A percentile compares a stretch with the other conserved stretches of the same genome.
These are phyloP conservation scores for Onychostruthus taczanowskii DNA, from an alignment of 2,113 vertebrate genomes.

Conservation along the genomic window DNA sequence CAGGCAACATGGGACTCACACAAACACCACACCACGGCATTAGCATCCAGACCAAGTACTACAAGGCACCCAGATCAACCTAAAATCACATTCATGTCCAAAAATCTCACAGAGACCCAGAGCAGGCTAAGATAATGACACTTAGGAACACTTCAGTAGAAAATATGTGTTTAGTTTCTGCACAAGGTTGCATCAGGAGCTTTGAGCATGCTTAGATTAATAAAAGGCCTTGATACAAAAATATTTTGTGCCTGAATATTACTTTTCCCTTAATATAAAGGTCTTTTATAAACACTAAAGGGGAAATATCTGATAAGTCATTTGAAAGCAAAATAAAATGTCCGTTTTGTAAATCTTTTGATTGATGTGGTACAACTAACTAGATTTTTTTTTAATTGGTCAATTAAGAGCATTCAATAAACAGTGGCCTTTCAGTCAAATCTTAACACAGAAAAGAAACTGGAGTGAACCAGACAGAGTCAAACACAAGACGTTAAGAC, in stretches of 20 bases:
- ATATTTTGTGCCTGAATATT: background rate
- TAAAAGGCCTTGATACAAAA: background rate
- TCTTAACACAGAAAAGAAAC: background rate
- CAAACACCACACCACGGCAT: accelerated
- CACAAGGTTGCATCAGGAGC: background rate
- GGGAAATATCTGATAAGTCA: background rate
- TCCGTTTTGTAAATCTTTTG: constrained; percentile 28
- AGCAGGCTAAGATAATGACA: background rate
- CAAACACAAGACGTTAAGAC: background rate
- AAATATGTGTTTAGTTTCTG: background rate
- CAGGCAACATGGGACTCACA: background rate
- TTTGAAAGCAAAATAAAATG: constrained; percentile 9
- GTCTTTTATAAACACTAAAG: background rate
- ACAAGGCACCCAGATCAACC: background rate
- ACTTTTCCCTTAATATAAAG: background rate
- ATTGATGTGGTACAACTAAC: background rate
- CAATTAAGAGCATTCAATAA: constrained; percentile 26
- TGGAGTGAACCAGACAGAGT: background rate
- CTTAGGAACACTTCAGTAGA: background rate
- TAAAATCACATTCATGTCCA: background rate
- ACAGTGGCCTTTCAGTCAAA: background rate
- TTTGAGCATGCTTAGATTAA: background rate
- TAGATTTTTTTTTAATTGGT: background rate
- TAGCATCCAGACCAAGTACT: background rate
- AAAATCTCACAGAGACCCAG: background rate